Evolutionary conservation across 2,113 vertebrate species (phyloP).

Genomic region (Paralichthys olivaceus): DNA sequence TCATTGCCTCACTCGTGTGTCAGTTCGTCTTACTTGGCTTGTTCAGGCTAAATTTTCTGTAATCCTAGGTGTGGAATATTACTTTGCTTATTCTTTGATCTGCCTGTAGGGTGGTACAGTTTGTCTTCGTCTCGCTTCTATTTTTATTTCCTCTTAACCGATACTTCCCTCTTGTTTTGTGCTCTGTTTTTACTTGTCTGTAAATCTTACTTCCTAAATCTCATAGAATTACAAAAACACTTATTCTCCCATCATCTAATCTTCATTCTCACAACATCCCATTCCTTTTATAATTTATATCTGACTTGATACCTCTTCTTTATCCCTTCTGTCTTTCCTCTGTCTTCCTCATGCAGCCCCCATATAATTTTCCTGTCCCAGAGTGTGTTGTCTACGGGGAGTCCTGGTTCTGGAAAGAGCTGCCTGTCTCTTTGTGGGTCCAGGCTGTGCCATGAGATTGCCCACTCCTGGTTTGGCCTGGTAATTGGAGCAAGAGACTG

Average conservation of each 20-base stretch:
- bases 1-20: constrained; percentile 3
- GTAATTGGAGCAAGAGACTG: constrained; percentile 94
- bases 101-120: constrained; percentile 12
- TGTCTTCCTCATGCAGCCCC: constrained; percentile 84
- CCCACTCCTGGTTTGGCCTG: constrained; percentile 97
- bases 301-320: background rate
- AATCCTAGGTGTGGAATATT: constrained; percentile 74
- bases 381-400: constrained; percentile 81
- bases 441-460: constrained; percentile 95
- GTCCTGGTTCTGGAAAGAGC: constrained; percentile 50
- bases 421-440: constrained; percentile 86
- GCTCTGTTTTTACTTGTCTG: constrained; percentile 4
- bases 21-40: constrained; percentile 22
- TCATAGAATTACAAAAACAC: constrained; percentile 3
- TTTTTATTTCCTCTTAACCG: background rate
- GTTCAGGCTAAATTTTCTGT: constrained; percentile 52
- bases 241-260: background rate
- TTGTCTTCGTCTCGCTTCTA: background rate
- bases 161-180: background rate
- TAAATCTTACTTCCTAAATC: background rate
- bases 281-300: constrained; percentile 11
- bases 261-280: constrained; percentile 1
- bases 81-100: constrained; percentile 48
- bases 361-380: constrained; percentile 96
- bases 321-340: constrained; percentile 57